Evolutionary conservation across 2,888 invertebrate species (phyloP), one percentile per base, ranked within the genome.

Genomic region (Saturnia japonica): DNA sequence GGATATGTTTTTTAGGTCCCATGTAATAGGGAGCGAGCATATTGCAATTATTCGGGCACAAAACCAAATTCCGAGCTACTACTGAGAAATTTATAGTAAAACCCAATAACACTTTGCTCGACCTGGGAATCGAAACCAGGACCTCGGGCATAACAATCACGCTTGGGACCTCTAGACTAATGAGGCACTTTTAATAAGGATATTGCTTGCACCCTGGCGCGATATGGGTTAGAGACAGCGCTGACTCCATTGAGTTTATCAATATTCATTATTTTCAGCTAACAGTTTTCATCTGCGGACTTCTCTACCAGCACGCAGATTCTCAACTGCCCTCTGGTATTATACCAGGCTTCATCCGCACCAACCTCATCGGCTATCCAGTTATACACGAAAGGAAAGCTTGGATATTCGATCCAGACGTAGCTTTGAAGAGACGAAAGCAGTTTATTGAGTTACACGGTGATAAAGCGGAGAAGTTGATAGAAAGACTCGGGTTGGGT

Each of bases 321-420:
- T 72, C 83, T 12, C 76, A 84, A n/a, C 78, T 77, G 19, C 79
- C 85, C 0, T 76, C 83, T 3, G 93, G 89, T 11, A 89, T 90
- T 0, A 74, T 94, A 25, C 82, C 80, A 9, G 81, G 76, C 0
- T 91, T 94, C 68, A 66, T 94, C 2, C 85, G 91, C 66, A 85
- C 90, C 0, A 96, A 96, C 79, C 28, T 96, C 0, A 91, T 95
- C 28, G 96, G 96, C 0, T 84, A 94, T 72, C 96, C 96, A 0
- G 88, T 95, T 0, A 85, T 96, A 42, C 96, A 96, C 75, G 91
- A 95, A 77, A 85, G 91, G 71, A 93, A 94, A 22, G 83, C 88
- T 1, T 96, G 96, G 95, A 85, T 94, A 42, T 96, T 97, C 75
- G 95, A 96, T 83, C 96, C 96, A 0, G 95, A 96, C 22, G 91